Base-by-base conservation (phyloP, 2,797 vertebrate genomes). In the Cryptoprocta ferox region DNA sequence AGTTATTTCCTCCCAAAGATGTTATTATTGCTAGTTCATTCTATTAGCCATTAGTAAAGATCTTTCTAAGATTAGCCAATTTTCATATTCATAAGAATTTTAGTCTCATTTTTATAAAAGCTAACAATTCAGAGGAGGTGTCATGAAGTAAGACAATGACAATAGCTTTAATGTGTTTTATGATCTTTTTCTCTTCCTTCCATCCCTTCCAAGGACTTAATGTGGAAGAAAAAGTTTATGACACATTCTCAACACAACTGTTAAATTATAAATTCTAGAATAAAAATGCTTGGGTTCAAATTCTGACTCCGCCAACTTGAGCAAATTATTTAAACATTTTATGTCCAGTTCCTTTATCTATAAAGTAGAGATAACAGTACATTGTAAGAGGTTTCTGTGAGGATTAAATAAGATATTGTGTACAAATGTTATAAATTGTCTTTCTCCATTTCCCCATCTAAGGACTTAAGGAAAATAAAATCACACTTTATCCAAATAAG, bases 71-170 rank as follows among this genome's bases (percentile, higher is more conserved):
- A 53, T 48, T 30, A 68, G 21, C 59, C 30, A 85, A 37, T 83
- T 86, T 92, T 89, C 61, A 89, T 30, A 65, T 75, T 84, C 32
- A 2, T 24, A 66, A 87, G n/a, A 95, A 89, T 87, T 94, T 93
- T 83, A 70, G 21, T 84, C 61, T 95, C 61, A 37, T 87, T 96
- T 96, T 53, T 81, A 87, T 68, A 80, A 82, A 85, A 80, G 59
- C 14, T 82, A 92, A 73, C 15, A 80, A 92, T 78, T 88, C 61
- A 84, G 45, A 97, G 65, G 66, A 73, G 56, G n/a, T 45, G 63
- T 76, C 30, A 26, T 26, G 4, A 65, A 24, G 13, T 76, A 91
- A 70, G 37, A 80, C 3, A 42, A 76, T 65, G 30, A 80, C 3
- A 53, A 80, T 75, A 75, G 78, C 9, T 76, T 93, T 18, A 70